Base-by-base conservation (phyloP, 2,797 vertebrate genomes). In the Acestrorhynchus altus region DNA sequence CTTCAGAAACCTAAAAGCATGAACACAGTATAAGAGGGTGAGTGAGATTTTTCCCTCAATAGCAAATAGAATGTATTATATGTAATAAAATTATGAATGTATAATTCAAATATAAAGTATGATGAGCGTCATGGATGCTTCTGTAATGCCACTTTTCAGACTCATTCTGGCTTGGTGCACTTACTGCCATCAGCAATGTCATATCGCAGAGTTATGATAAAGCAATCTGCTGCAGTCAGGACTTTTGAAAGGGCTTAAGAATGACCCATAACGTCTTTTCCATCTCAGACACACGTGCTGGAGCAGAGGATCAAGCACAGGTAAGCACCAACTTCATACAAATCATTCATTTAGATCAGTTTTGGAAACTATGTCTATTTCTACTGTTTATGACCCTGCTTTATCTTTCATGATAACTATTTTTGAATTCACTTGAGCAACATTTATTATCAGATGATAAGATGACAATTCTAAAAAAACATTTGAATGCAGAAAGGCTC, bases 11-110 rank as follows among this genome's bases (percentile, higher is more conserved):
- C 0, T 40, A 13, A 68, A 60, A 71, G 9, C 24, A 35, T 78
- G 61, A 76, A n/a, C 26, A 40, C 54, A 20, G n/a, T 42, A 22
- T 60, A 8, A 40, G 64, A 49, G 26, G 42, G 79, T 79, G 60
- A 76, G 77, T 49, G 44, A 64, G 10, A 18, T 8, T 18, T 5
- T n/a, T n/a, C 6, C 31, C 31, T 6, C 31, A 35, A 35, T 35
- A 35, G 2, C 31, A 35, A 35, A 35, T 35, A 35, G 6, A 2
- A 6, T 35, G 2, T 6, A 35, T 2, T 35, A 35, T 35, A 2
- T 35, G 6, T 35, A 35, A 2, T 6, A 2, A 35, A 2, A 35
- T 35, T 2, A 35, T 35, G 31, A 35, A 35, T 35, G 31, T 6
- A 35, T 2, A 35, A 35, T 35, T 35, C 31, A 35, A n/a, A 3